A percentile compares a stretch with the other conserved stretches of the same genome.
These are phyloP conservation scores for Pelochelys cantorii DNA, from an alignment of 2,797 vertebrate species.

Conservation along the genomic window DNA sequence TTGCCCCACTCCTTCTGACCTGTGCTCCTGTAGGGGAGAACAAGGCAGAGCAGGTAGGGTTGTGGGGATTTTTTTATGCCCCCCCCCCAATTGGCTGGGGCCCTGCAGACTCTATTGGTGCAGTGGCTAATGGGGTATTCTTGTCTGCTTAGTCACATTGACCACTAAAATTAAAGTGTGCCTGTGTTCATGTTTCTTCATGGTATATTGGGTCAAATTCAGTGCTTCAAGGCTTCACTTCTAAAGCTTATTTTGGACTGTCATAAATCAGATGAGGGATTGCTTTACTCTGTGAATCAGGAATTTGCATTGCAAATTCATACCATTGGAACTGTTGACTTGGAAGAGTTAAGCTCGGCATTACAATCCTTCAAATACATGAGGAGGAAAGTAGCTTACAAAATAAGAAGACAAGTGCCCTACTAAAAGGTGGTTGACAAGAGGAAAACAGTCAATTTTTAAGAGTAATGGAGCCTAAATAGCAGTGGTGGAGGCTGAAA, in stretches of 20 bases:
- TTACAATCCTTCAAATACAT: not conserved
- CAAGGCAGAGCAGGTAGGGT: no score
- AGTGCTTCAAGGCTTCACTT: not conserved
- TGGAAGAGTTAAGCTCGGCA: not conserved
- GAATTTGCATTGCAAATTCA: not conserved
- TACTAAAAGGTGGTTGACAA: not conserved
- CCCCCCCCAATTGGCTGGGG: no score
- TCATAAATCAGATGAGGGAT: not conserved
- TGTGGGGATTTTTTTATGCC: no score
- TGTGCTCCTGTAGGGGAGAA: no score
- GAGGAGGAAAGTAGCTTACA: not conserved
- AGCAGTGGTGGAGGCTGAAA: not conserved
- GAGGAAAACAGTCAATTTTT: not conserved
- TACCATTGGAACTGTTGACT: not conserved
- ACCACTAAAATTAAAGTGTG: not conserved
- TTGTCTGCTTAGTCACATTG: not conserved
- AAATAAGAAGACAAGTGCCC: not conserved
- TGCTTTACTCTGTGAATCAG: not conserved
- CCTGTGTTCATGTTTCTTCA: no score
- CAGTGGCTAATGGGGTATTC: no score
- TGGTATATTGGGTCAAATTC: not conserved
- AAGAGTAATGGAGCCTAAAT: not conserved
- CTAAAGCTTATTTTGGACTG: not conserved
- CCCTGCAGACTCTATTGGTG: no score
- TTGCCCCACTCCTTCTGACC: no score